Evolutionary conservation across 2,113 vertebrate species (phyloP).

Genomic region (Hypocryptadius cinnamomeus): DNA sequence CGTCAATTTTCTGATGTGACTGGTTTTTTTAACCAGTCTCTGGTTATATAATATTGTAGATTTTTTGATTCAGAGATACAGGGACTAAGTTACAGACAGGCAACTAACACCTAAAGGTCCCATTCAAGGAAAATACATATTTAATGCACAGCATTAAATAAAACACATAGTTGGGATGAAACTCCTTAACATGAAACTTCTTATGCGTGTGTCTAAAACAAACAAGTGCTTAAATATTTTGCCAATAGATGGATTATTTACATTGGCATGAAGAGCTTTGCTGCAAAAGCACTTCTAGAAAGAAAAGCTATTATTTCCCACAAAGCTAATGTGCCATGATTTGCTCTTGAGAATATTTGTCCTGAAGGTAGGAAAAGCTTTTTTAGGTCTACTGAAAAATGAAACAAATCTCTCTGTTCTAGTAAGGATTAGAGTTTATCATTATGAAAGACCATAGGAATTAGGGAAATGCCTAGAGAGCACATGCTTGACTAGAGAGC

Average conservation of each 20-base stretch:
- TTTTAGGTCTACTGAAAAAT: not conserved
- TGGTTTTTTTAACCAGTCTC: not conserved
- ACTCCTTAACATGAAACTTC: not conserved
- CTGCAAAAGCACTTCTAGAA: not conserved
- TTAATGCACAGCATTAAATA: not conserved
- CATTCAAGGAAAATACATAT: not conserved
- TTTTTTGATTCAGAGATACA: not conserved
- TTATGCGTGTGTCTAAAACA: not conserved
- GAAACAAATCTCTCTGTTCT: not conserved
- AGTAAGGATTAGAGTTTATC: not conserved
- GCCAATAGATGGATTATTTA: not conserved
- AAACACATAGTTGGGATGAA: not conserved
- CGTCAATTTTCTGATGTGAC: not conserved
- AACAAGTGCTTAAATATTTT: not conserved
- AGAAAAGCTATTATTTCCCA: not conserved
- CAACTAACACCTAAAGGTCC: not conserved
- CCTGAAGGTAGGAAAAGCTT: not conserved
- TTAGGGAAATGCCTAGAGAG: not conserved
- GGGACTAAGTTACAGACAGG: not conserved
- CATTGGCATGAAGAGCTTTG: not conserved
- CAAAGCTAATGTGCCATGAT: not conserved
- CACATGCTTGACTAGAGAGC: not conserved
- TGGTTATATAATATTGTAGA: not conserved
- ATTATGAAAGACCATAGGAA: not conserved
- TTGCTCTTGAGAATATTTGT: not conserved